Evolutionary conservation across 2,888 invertebrate genomes (phyloP), one percentile per base, ranked within the genome.

Genomic region (Tachystola acroxantha): DNA sequence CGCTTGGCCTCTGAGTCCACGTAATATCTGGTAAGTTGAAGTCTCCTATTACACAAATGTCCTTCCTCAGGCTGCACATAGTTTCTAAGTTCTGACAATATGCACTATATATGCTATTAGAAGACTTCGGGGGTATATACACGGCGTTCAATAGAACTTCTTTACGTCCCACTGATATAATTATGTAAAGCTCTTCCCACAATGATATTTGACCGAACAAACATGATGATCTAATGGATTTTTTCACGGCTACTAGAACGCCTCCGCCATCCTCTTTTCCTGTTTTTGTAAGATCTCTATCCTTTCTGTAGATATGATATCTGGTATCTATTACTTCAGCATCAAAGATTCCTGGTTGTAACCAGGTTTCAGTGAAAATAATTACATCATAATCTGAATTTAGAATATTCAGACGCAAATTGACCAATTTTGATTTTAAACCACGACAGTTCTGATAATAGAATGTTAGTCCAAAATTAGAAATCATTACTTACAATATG

Each of bases 381-480:
- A 29, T 13, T 4, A 29, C 14, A 12, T 29, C 29, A 14, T 29
- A 29, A 6, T 13, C 13, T 13, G 14, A 14, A 9, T 14, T 14
- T 14, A 29, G 9, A 7, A 13, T 14, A 22, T 13, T 29, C 2
- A 29, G 29, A 14, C 16, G 29, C 14, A 29, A n/a, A 13, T 29
- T 14, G 2, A n/a, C n/a, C 7, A 29, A n/a, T 14, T 29, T 29
- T 9, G 29, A 14, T 6, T 14, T 5, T 7, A 29, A 9, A 3
- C 29, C 29, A 7, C 29, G 29, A 7, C 13, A 14, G n/a, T 29
- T 29, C n/a, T 29, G 29, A 14, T 29, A 29, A n/a, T 29, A 29
- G 9, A 29, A 14, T 25, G n/a, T 25, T 7, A 30, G 9, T 24
- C 14, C 2, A n/a, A n/a, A n/a, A n/a, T n/a, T n/a, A n/a, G n/a